Evolutionary conservation across 2,888 invertebrate species (phyloP).

Genomic region (Tiphia femorata): DNA sequence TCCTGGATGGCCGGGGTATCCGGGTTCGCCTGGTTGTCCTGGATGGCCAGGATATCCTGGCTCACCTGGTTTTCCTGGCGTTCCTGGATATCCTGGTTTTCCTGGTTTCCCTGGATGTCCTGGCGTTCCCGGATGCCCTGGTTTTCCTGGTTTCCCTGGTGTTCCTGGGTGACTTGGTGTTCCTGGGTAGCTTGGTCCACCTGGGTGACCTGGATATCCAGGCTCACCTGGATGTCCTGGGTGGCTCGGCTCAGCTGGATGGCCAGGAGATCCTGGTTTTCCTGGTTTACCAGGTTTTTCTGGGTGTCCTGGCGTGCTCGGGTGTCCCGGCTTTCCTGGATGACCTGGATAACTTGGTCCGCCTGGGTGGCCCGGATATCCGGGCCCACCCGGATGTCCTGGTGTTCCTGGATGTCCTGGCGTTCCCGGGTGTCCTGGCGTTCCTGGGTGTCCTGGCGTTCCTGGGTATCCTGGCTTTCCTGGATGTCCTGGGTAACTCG

Average conservation of each 20-base stretch:
- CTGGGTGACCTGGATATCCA: slow-evolving; percentile 32
- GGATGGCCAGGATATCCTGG: slow-evolving; percentile 47
- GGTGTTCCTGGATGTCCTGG: slow-evolving; percentile 25
- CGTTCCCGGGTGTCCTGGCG: slow-evolving; percentile 19
- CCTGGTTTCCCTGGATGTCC: slow-evolving; percentile 36
- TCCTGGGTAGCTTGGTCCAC: slow-evolving; percentile 51
- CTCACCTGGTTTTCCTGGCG: slow-evolving; percentile 36
- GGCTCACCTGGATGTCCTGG: slow-evolving; percentile 58
- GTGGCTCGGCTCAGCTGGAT: slow-evolving; percentile 50
- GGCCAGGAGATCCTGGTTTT: slow-evolving; percentile 40
- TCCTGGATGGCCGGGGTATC: slow-evolving; percentile 57
- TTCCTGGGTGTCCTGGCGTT: slow-evolving; percentile 21
- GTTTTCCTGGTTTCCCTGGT: slow-evolving; percentile 25
- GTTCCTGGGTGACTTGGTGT: slow-evolving; percentile 17
- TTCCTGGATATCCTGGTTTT: not conserved
- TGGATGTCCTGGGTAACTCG: slow-evolving; percentile 8
- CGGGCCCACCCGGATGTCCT: slow-evolving; percentile 20
- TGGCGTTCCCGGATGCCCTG: slow-evolving; percentile 35
- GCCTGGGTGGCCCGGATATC: not conserved
- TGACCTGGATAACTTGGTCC: slow-evolving; percentile 25
- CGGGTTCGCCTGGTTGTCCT: slow-evolving; percentile 45
- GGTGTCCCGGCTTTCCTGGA: slow-evolving; percentile 26
- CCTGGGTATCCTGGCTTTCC: slow-evolving; percentile 43
- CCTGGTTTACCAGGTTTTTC: slow-evolving; percentile 25
- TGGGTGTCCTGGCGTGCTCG: slow-evolving; percentile 42